Evolutionary conservation across 2,888 invertebrate genomes (phyloP).

Genomic region (Acrobasis suavella): DNA sequence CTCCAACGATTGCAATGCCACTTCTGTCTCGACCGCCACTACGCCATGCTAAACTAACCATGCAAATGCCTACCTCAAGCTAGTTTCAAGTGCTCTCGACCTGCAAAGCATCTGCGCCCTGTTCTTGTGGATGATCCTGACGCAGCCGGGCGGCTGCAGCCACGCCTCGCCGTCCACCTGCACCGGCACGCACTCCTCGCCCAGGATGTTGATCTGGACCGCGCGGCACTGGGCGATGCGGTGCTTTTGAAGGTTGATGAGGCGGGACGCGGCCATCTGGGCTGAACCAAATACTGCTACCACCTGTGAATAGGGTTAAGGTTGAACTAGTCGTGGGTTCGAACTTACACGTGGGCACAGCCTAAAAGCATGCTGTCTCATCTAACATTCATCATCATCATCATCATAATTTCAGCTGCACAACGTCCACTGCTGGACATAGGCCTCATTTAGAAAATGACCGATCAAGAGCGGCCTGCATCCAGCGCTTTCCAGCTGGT

Average conservation of each 20-base stretch:
- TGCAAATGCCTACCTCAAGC: conserved; percentile 83
- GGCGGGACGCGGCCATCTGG: conserved; percentile 97
- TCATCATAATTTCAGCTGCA: too few relatives aligned
- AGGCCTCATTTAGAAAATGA: too few relatives aligned
- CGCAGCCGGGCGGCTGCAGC: conserved; percentile 98
- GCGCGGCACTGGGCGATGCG: conserved; percentile 98
- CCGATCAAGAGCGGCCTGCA: too few relatives aligned
- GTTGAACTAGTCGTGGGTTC: too few relatives aligned
- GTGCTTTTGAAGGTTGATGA: conserved; percentile 98
- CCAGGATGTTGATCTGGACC: conserved; percentile 97
- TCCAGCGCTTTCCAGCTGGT: too few relatives aligned
- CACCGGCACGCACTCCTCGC: conserved; percentile 95
- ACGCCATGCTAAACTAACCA: conserved; percentile 22
- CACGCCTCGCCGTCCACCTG: conserved; percentile 98
- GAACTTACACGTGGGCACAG: too few relatives aligned
- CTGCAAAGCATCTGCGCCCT: conserved; percentile 97
- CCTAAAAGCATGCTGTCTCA: too few relatives aligned
- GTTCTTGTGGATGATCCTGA: conserved; percentile 97
- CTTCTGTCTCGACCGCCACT: not conserved
- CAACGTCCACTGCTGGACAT: too few relatives aligned
- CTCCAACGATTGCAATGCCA: too few relatives aligned
- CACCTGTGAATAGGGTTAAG: conserved; percentile 46
- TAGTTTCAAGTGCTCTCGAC: conserved; percentile 94
- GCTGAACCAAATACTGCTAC: conserved; percentile 98
- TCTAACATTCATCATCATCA: too few relatives aligned